These are phyloP conservation scores for Sarcophilus harrisii DNA, from an alignment of 2,797 vertebrate genomes.

Conservation along the genomic window DNA sequence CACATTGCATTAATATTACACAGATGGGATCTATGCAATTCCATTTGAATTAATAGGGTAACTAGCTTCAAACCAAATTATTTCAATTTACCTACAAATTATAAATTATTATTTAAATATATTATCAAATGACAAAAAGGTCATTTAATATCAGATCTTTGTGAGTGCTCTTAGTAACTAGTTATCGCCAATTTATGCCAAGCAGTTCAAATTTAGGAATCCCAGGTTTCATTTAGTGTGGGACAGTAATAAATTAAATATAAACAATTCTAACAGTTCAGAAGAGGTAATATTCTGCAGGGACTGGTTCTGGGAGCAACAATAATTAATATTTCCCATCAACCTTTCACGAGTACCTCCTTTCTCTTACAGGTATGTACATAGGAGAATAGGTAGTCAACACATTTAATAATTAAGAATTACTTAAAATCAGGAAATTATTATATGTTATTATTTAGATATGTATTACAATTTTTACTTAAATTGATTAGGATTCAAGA, in stretches of 20 bases:
- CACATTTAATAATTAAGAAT: not conserved
- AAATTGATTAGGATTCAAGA: not conserved
- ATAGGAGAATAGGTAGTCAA: not conserved
- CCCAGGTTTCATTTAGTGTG: constrained; percentile 43
- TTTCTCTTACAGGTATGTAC: not conserved
- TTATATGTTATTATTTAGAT: not conserved
- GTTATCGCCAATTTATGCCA: not conserved
- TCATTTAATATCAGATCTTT: constrained; percentile 27
- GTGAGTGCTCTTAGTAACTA: constrained; percentile 3
- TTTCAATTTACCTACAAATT: constrained; percentile 16
- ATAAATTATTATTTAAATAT: not conserved
- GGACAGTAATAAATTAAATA: not conserved
- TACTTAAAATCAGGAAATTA: not conserved
- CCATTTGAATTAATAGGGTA: constrained; percentile 44
- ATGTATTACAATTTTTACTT: not conserved
- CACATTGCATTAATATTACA: constrained; percentile 24
- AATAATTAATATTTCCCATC: not conserved
- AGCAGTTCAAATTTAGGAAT: not conserved
- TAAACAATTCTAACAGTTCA: constrained; percentile 11
- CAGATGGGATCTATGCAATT: constrained; percentile 31
- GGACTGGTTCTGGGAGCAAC: not conserved
- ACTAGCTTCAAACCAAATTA: constrained; percentile 15
- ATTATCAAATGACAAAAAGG: constrained; percentile 11
- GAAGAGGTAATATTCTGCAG: not conserved
- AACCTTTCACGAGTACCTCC: not conserved